Evolutionary conservation across 2,113 vertebrate genomes (phyloP), one percentile per base, ranked within the genome.

Genomic region (Forbesichthys papilliferus): DNA sequence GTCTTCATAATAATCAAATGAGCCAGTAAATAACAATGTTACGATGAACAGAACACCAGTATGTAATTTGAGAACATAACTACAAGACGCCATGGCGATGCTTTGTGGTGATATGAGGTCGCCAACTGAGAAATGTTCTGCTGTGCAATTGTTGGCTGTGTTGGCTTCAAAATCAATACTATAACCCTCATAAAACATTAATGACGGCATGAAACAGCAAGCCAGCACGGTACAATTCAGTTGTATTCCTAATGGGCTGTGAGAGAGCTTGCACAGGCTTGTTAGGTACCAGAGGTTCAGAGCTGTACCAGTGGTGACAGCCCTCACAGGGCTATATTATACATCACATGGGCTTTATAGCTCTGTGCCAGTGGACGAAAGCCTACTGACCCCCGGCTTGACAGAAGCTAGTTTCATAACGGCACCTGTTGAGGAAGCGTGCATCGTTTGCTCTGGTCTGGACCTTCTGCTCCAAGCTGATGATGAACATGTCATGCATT

Each of bases 141-240:
- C 34, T 52, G 10, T 71, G 18, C 56, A 49, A 59, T 70, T 65
- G 82, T 85, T 77, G 82, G 78, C 75, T 76, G 73, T 53, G 9
- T 64, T 27, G 55, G 58, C 58, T 82, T 73, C 69, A 68, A 66
- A 84, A 90, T 90, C 86, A 86, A 90, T 90, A 89, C 79, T 80
- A 72, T 71, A 72, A 74, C 83, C 75, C 80, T 87, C 89, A 88
- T 90, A 82, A 88, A 90, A 90, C 85, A 84, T 86, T 82, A 86
- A 89, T 81, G 80, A 83, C 75, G 74, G 74, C 79, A 64, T 27
- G 64, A 71, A 86, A 84, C 80, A 85, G 82, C 84, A 84, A 81
- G 80, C 66, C 16, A 73, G 84, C 84, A 60, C 55, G 75, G 86
- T 84, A 82, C 82, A 71, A 65, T 83, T 84, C 79, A 83, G 69